A percentile compares a stretch with the other conserved stretches of the same genome.
Conservation (phyloP, 2,888 invertebrate species). For the Neria commutata region DNA sequence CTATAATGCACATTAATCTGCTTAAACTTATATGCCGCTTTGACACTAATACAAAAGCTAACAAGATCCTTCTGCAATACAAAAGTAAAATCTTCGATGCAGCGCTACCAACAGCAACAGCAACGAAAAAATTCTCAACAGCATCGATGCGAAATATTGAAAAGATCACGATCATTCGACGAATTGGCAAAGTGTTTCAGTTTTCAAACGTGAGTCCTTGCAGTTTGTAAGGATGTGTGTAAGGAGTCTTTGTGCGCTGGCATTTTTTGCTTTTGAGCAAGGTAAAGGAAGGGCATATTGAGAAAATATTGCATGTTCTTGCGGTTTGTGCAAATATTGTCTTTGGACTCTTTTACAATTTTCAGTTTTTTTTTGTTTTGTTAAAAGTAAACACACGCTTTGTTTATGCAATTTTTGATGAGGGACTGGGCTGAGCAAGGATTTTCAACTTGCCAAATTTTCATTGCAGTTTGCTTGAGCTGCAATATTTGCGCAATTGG, state of each 20-base stretch:
- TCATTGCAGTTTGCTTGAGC: background rate
- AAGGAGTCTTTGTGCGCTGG: background rate
- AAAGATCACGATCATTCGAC: conserved; percentile 12
- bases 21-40: conserved; percentile 18
- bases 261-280: background rate
- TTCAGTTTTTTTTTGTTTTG: background rate
- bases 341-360: no score
- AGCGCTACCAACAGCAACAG: conserved; percentile 2
- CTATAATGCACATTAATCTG: conserved; percentile 21
- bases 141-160: background rate
- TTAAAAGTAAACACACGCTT: background rate
- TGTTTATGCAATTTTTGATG: conserved; percentile 2
- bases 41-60: conserved; percentile 38
- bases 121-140: conserved; percentile 19
- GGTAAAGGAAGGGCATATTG: conserved; percentile 21
- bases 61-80: conserved; percentile 30
- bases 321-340: conserved; percentile 27
- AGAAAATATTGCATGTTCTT: conserved; percentile 28
- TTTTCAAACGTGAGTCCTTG: background rate
- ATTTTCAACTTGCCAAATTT: background rate
- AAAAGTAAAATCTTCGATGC: conserved; percentile 3
- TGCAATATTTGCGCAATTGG: background rate
- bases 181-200: background rate
- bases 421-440: background rate
- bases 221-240: conserved; percentile 21